Base-by-base conservation (phyloP, 1,140 invertebrate genomes). In the Neodiprion pinetum region DNA sequence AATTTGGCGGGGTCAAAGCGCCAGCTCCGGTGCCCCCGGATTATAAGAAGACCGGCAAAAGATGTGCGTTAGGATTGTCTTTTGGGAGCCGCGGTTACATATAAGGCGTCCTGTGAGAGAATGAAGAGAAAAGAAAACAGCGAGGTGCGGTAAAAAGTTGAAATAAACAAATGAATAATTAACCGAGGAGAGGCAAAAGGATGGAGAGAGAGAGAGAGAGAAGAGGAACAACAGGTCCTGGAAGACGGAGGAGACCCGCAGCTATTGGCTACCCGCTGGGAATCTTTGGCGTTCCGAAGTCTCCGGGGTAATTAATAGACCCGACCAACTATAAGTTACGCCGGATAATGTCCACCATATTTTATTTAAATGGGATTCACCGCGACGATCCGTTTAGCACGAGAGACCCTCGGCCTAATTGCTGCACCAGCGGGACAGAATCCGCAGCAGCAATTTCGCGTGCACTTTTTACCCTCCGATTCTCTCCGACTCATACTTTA, bases 281-380 rank as follows among this genome's bases (percentile, higher is more conserved):
- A 61, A 14, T 61, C 53, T 61, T 61, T 61, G 53, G 53, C 53
- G 53, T 61, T 61, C 53, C 53, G n/a, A 61, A 61, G 53, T 61
- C 53, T 61, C 53, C 11, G n/a, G 9, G 53, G 53, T 61, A 61
- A 61, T 61, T 61, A 61, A 61, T 61, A 61, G 53, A 61, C 53
- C 53, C 53, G 8, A 61, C 53, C 53, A 61, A 61, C 53, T 61
- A 61, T 61, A 61, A 61, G 53, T 61, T 61, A 61, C 53, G 11
- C 11, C 53, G 5, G 53, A 61, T 61, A 61, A 61, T 61, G 53
- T 61, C 53, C 53, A 61, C 53, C 53, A 61, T 61, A 61, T 61
- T 61, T 61, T 61, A 61, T 61, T 61, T 61, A 61, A 61, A 61
- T 61, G 53, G 53, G 53, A 61, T 61, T 61, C 53, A 12, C 53